phyloP scores from a whole-genome alignment of 2,797 vertebrate genomes.

The Anniella stebbinsi region DNA sequence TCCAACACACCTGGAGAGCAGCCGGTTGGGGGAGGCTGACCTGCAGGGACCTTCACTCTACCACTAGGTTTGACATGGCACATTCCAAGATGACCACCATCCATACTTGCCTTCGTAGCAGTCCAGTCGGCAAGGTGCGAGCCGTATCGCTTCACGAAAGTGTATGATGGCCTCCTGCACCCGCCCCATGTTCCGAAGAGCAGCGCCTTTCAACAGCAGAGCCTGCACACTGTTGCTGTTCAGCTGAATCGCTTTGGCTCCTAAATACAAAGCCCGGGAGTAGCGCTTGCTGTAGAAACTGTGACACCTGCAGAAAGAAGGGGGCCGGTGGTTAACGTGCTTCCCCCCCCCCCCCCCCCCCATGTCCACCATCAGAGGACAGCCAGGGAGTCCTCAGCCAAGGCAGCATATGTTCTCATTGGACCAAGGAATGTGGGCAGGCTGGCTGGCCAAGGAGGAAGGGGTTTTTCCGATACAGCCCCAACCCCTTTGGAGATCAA shows the following conservation, averaged over 20 bases:
- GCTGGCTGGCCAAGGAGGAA: background rate
- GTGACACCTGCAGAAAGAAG: slow-evolving; percentile 86
- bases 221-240: slow-evolving; percentile 98
- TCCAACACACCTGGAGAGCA: too few relatives aligned
- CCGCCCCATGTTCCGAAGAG: slow-evolving; percentile 94
- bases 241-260: slow-evolving; percentile 98
- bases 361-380: too few relatives aligned
- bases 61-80: rapidly evolving
- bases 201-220: slow-evolving; percentile 94
- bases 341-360: too few relatives aligned
- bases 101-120: slow-evolving; percentile 91
- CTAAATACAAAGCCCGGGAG: slow-evolving; percentile 95
- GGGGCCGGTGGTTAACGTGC: background rate
- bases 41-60: background rate
- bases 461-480: background rate
- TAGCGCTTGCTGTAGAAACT: slow-evolving; percentile 99
- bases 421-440: too few relatives aligned
- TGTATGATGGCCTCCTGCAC: slow-evolving; percentile 99
- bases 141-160: slow-evolving; percentile 95
- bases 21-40: too few relatives aligned
- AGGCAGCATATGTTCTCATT: background rate
- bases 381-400: background rate
- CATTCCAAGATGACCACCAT: rapidly evolving
- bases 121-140: slow-evolving; percentile 94
- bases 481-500: background rate